phyloP scores from a whole-genome alignment of 2,888 invertebrate genomes.

The Pecten maximus region DNA sequence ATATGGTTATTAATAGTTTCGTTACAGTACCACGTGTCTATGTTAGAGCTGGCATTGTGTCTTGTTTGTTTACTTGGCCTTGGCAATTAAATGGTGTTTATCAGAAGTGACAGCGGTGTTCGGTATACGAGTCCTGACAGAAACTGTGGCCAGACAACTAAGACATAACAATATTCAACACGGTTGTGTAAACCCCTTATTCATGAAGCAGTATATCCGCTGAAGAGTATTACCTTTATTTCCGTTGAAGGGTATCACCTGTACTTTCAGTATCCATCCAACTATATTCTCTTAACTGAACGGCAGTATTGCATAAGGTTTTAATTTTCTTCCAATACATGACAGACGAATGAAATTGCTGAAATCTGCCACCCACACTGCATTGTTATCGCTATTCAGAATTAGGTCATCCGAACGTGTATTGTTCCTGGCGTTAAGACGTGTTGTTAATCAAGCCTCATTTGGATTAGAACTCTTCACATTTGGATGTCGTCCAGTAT shows the following conservation, averaged over 20 bases:
- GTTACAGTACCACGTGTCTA: neutral
- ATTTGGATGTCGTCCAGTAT: neutral
- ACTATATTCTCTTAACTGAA: neutral
- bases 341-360: neutral
- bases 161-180: neutral
- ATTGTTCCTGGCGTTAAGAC: neutral
- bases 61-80: conserved; percentile 7
- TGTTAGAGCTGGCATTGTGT: neutral
- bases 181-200: neutral
- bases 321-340: neutral
- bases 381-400: neutral
- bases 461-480: neutral
- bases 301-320: neutral
- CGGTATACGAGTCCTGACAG: neutral
- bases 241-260: neutral
- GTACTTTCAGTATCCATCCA: neutral
- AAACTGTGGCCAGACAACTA: neutral
- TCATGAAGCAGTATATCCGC: neutral
- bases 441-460: neutral
- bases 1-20: neutral
- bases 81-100: neutral
- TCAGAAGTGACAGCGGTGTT: neutral
- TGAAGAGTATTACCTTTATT: neutral
- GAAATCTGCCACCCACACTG: neutral
- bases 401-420: neutral